Base-by-base conservation (phyloP, 1,140 invertebrate species). In the Polyergus mexicanus region DNA sequence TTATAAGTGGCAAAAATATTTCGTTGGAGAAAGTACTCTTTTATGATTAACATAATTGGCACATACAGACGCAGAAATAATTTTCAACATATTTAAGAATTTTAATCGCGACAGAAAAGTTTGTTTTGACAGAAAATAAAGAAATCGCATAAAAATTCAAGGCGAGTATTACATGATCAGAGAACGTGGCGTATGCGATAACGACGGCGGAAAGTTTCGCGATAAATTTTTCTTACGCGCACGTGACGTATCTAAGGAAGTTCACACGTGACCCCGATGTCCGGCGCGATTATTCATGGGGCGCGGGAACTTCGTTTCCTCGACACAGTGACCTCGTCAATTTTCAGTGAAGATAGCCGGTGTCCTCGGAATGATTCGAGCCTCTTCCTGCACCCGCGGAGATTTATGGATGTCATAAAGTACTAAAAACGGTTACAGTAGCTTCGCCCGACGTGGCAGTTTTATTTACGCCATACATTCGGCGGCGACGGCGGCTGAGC, bases 381-480 rank as follows among this genome's bases (percentile, higher is more conserved):
- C 88, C 85, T 56, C 54, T 41, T 80, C 41, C 80, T n/a, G 74
- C 35, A 54, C 81, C 69, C 47, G 44, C 25, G 28, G 60, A 77
- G 85, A 94, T 94, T 94, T 94, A 94, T 90, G 87, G 89, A 71
- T 62, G 91, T 87, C 91, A 92, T 93, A 93, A 93, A 94, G 90
- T 80, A 91, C 88, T 90, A 90, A 93, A 92, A 92, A 92, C 88
- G 78, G 89, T 92, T 90, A 91, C 88, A 78, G 90, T 84, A 92
- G 92, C 80, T 92, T 92, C 77, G 86, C 86, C 69, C 85, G 88
- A 78, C 89, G 68, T 63, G 90, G 78, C 86, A 80, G 89, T 93
- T 94, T 94, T 92, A 94, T 93, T 92, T 89, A 86, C 89, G 84
- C 84, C 88, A 88, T 92, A 89, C 91, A 91, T 91, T 88, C 87